Percentiles rank a stretch among this genome's conserved stretches.
Evolutionary conservation across 64 coral and sea anemone species (phyloP).

Genomic region (Pachyseris speciosa): DNA sequence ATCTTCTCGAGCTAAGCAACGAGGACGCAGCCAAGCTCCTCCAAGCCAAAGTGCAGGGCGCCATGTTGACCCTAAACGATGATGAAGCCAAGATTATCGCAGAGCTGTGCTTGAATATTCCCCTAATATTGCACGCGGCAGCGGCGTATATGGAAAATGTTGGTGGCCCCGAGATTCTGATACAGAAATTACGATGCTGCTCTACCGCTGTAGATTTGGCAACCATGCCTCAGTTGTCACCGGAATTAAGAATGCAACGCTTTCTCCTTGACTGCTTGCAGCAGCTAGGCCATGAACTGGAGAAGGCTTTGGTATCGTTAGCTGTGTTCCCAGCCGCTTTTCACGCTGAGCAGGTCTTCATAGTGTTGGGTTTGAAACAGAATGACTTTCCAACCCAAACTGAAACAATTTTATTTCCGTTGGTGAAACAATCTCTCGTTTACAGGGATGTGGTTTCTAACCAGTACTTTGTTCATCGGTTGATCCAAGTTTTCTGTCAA

Average conservation of each 20-base stretch:
- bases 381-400: neutral
- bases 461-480: constrained; percentile 23
- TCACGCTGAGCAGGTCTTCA: neutral
- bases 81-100: neutral
- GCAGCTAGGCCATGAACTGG: neutral
- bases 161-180: neutral
- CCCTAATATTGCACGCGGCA: constrained; percentile 16
- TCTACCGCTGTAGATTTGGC: neutral
- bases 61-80: neutral
- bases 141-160: constrained; percentile 19
- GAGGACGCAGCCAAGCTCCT: neutral
- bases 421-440: constrained; percentile 20
- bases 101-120: neutral
- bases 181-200: neutral
- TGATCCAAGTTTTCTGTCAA: constrained; percentile 31
- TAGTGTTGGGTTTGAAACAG: neutral
- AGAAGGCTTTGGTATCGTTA: constrained; percentile 3
- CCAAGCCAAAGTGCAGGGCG: neutral
- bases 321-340: constrained; percentile 18
- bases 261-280: constrained; percentile 3
- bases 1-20: constrained; percentile 4
- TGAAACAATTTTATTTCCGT: neutral
- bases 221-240: neutral
- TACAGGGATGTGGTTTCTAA: constrained; percentile 1
- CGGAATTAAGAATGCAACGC: neutral